Base-by-base conservation (phyloP, 35 echinoderm and acorn worm species). In the Holothuria glaberrima region DNA sequence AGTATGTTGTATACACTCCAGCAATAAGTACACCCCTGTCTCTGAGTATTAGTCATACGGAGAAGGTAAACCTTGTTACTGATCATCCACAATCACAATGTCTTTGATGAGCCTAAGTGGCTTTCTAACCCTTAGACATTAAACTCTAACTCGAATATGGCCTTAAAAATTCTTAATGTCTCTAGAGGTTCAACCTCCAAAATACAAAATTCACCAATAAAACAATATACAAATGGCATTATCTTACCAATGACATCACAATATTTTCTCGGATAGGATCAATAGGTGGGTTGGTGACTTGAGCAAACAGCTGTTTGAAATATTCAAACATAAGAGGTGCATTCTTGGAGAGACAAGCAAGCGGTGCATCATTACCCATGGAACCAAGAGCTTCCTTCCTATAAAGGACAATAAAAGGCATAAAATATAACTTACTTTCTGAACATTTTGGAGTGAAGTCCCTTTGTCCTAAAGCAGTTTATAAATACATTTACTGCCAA, bases 231-330 rank as follows among this genome's bases (percentile, higher is more conserved):
- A 32, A 29, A 32, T 59, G 80, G 24, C 30, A 59, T 36, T 21
- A 21, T n/a, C 96, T 90, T 72, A 98, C 96, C 96, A 98, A 75
- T 87, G 96, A 98, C 96, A 98, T 98, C 61, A 99, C 97, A 58
- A 99, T 99, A 56, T 67, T 88, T 30, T 99, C 97, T 54, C 97
- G 92, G 58, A 99, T 95, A 21, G 93, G 93, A 71, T 99, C 97
- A 59, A 99, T 95, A 17, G 97, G 97, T 38, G 97, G 97, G 57
- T 99, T 99, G 72, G 97, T 99, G 36, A 99, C 97, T 68, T 99
- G 97, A 61, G 97, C 97, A 91, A 99, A 99, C 46, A 93, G 89
- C 79, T 99, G 97, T 58, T 99, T 99, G 86, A 99, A 99, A 72
- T 99, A 99, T 50, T 99, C 93, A 95, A 91, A 99, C 52, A 99